Evolutionary conservation across 2,888 invertebrate species (phyloP).

Genomic region (Agrochola lota): DNA sequence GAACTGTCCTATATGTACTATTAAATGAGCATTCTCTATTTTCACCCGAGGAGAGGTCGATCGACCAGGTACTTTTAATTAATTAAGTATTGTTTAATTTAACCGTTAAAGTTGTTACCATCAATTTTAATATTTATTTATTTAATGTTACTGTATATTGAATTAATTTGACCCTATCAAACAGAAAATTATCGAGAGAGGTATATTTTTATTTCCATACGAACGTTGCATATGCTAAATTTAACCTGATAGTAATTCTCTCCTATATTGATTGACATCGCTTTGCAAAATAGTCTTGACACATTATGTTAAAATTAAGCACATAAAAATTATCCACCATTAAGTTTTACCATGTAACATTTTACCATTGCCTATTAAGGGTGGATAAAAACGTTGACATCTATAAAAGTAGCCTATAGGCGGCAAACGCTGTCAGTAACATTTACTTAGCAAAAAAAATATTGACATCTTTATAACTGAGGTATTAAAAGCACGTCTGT

Average conservation of each 20-base stretch:
- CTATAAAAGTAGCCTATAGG: conserved; percentile 24
- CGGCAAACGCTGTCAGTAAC: conserved; percentile 27
- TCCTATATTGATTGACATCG: neutral
- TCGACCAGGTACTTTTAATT: neutral
- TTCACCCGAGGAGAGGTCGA: too few relatives aligned
- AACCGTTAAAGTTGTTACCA: neutral
- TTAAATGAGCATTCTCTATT: too few relatives aligned
- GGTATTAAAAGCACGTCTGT: neutral
- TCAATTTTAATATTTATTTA: neutral
- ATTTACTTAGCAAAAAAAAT: conserved; percentile 32
- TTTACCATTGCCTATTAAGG: conserved; percentile 17
- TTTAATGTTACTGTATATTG: neutral
- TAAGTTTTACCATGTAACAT: conserved; percentile 38
- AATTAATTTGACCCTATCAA: neutral
- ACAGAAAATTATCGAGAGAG: neutral
- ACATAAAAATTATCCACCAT: conserved; percentile 48
- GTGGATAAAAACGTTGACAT: conserved; percentile 37
- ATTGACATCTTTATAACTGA: conserved; percentile 56
- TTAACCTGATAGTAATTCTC: neutral
- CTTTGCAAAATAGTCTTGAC: conserved; percentile 10
- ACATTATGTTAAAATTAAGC: conserved; percentile 13
- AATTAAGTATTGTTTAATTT: neutral
- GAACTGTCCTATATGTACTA: too few relatives aligned
- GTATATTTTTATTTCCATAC: neutral
- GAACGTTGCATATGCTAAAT: neutral